Conservation (phyloP, 1,140 invertebrate genomes). For the Pseudomyrmex concolor region DNA sequence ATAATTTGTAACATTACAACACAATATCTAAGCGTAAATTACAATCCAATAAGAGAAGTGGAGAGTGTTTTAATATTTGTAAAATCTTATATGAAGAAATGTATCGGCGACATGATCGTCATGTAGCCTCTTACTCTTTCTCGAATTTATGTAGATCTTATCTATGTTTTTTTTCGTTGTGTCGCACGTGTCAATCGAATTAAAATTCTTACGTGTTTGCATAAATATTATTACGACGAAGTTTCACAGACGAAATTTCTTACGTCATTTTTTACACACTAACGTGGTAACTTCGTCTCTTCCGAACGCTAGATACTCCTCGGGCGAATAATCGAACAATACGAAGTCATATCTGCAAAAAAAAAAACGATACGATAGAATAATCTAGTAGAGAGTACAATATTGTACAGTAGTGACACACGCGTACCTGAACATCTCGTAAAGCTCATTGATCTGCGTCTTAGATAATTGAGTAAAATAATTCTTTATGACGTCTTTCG, state of each 20-base stretch:
- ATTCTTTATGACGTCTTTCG: constrained; percentile 88
- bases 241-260: constrained; percentile 3
- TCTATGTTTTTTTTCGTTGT: constrained; percentile 53
- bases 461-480: constrained; percentile 91
- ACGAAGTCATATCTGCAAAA: constrained; percentile 92
- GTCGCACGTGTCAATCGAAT: neutral
- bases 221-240: neutral
- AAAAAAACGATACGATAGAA: constrained; percentile 33
- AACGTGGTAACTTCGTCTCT: constrained; percentile 83
- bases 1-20: constrained; percentile 58
- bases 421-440: constrained; percentile 91
- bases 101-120: constrained; percentile 36
- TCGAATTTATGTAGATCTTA: constrained; percentile 55
- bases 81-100: constrained; percentile 49
- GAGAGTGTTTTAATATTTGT: constrained; percentile 14
- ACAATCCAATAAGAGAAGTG: neutral
- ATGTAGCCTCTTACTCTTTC: constrained; percentile 43
- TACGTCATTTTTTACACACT: constrained; percentile 80
- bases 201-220: neutral
- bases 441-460: constrained; percentile 91
- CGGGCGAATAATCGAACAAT: constrained; percentile 92
- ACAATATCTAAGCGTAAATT: constrained; percentile 13
- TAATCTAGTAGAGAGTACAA: neutral
- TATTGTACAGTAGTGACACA: neutral
- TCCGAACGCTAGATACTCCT: constrained; percentile 89